Conservation (phyloP, 2,888 invertebrate genomes). For the Euzophera pinguis region DNA sequence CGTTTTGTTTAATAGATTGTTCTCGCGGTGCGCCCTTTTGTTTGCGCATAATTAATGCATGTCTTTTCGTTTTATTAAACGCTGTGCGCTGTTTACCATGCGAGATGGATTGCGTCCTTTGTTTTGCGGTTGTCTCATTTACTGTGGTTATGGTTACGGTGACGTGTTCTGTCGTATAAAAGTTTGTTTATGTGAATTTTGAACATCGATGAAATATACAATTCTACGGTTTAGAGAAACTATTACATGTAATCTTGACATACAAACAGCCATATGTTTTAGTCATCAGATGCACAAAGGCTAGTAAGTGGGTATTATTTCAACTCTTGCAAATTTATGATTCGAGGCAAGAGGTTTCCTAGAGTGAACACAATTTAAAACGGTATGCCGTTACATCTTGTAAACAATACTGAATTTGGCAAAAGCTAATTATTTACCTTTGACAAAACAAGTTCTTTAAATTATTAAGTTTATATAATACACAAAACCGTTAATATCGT, state of each 20-base stretch:
- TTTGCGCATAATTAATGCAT: slow-evolving; percentile 54
- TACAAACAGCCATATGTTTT: no score
- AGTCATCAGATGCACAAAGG: no score
- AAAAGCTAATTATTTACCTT: neutral
- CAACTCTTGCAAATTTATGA: no score
- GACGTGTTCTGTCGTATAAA: neutral
- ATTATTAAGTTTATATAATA: neutral
- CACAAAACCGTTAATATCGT: slow-evolving; percentile 11
- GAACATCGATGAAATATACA: no score
- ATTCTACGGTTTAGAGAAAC: no score
- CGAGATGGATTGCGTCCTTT: slow-evolving; percentile 5
- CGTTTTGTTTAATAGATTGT: slow-evolving; percentile 68
- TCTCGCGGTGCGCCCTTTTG: slow-evolving; percentile 55
- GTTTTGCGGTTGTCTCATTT: neutral
- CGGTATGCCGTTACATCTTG: no score
- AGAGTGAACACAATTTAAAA: no score
- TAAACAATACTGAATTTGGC: neutral
- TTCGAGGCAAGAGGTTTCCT: no score
- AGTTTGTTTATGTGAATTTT: neutral
- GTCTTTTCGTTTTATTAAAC: slow-evolving; percentile 39
- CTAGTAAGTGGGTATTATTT: no score
- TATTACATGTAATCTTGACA: no score
- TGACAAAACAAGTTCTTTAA: neutral
- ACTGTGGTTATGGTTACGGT: no score
- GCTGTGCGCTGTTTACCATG: slow-evolving; percentile 3